Evolutionary conservation across 2,113 vertebrate species (phyloP), one percentile per base, ranked within the genome.

Genomic region (Petaurus breviceps): DNA sequence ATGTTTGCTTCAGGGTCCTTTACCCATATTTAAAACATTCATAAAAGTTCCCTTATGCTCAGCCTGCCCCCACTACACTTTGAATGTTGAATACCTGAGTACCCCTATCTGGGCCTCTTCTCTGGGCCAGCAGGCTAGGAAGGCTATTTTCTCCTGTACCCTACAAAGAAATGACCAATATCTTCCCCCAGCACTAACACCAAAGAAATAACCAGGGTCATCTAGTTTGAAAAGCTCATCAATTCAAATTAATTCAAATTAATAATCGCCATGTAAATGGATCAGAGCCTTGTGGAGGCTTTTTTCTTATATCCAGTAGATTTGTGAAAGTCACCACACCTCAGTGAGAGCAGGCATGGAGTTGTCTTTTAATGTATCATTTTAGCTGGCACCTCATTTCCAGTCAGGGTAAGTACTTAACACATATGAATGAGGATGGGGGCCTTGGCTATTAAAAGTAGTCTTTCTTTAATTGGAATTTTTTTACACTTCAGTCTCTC

Each of bases 391-490:
- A 46, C 37, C 47, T 89, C 91, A 14, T 92, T 93, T 77, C 68
- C 57, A 52, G 52, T 8, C 3, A 91, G 52, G 90, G 50, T 55
- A 91, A 61, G 89, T 89, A 14, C 89, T 57, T 89, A 54, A 25
- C 10, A 0, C 61, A 10, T 89, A 50, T 43, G 93, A 92, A 90
- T 96, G 46, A 96, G 93, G 91, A 92, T 25, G 54, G 90, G 68
- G 26, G 9, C 51, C 22, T 90, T 90, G 93, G 91, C 96, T 95
- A 92, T 91, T 94, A 90, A 94, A 93, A 94, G 61, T 28, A 91
- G 89, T 31, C 90, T 95, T 94, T 91, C 90, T 95, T 97, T 96
- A 95, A 97, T 98, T 96, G 96, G 94, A 97, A 92, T 12, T 93
- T 94, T 90, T 96, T 96, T 90, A 97, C 94, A 61, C 91, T 94